These are phyloP conservation scores for Drosophila suzukii DNA, from an alignment of 1,140 invertebrate genomes.

Conservation along the genomic window DNA sequence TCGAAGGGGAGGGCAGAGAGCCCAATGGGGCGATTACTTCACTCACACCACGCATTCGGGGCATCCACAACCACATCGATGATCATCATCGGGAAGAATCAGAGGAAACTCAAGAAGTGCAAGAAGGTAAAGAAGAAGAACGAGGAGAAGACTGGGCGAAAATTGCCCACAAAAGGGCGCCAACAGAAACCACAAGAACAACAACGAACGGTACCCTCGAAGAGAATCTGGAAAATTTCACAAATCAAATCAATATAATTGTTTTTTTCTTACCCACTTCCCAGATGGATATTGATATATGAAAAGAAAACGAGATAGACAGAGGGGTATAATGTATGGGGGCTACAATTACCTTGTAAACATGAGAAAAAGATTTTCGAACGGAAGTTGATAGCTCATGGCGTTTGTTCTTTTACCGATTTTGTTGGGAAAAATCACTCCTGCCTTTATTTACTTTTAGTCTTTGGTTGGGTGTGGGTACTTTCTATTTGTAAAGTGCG, in stretches of 20 bases:
- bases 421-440: conserved; percentile 14
- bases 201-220: conserved; percentile 51
- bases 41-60: conserved; percentile 59
- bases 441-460: neutral
- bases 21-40: conserved; percentile 70
- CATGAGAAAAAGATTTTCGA: conserved; percentile 32
- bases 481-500: conserved; percentile 45
- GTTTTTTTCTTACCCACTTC: conserved; percentile 38
- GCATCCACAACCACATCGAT: conserved; percentile 53
- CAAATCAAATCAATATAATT: conserved; percentile 80
- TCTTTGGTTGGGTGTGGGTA: neutral
- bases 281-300: conserved; percentile 43
- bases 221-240: conserved; percentile 57
- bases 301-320: neutral
- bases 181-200: conserved; percentile 48
- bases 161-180: conserved; percentile 75
- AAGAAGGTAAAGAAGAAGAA: conserved; percentile 11
- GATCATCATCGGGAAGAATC: conserved; percentile 54
- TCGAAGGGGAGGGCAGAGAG: conserved; percentile 19
- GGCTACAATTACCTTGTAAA: conserved; percentile 27
- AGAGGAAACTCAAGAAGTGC: conserved; percentile 43
- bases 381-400: conserved; percentile 52
- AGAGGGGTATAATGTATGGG: neutral
- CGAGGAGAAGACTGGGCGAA: conserved; percentile 43
- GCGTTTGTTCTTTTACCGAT: conserved; percentile 54